Conservation (phyloP, 1,140 invertebrate species). For the Dreissena rostriformis region DNA sequence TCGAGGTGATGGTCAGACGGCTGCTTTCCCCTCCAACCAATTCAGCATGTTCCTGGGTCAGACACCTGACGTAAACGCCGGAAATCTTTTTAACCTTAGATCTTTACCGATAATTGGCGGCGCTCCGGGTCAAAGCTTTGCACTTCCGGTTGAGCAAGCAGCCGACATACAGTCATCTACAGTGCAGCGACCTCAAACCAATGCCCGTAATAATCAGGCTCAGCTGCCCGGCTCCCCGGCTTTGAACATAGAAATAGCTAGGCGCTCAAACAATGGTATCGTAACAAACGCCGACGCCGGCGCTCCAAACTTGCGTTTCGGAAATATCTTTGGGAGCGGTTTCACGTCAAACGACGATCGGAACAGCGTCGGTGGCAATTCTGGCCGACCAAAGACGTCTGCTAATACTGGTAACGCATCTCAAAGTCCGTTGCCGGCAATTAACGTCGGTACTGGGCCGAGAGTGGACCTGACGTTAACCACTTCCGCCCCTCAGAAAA, state of each 20-base stretch:
- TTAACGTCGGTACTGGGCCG: neutral
- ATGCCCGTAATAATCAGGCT: neutral
- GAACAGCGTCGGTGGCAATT: neutral
- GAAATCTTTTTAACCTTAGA: neutral
- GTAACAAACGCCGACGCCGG: neutral
- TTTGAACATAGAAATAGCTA: neutral
- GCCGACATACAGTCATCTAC: neutral
- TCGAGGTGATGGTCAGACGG: neutral
- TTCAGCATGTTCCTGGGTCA: neutral
- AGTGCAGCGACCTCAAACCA: neutral
- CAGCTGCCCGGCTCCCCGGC: neutral
- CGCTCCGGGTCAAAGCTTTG: neutral
- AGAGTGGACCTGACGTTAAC: neutral
- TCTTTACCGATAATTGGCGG: neutral
- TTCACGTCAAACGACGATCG: neutral
- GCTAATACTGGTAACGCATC: neutral
- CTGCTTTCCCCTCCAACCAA: neutral
- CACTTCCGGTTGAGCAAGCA: neutral
- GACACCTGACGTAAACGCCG: neutral
- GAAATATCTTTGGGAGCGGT: conserved; percentile 20
- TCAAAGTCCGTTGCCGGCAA: neutral
- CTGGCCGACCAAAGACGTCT: neutral
- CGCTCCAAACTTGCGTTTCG: neutral
- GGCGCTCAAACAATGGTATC: neutral
- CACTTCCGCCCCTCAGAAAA: neutral